Percentiles rank a stretch among this genome's conserved stretches.
phyloP scores from a whole-genome alignment of 2,113 vertebrate genomes.

The Pantherophis guttatus region DNA sequence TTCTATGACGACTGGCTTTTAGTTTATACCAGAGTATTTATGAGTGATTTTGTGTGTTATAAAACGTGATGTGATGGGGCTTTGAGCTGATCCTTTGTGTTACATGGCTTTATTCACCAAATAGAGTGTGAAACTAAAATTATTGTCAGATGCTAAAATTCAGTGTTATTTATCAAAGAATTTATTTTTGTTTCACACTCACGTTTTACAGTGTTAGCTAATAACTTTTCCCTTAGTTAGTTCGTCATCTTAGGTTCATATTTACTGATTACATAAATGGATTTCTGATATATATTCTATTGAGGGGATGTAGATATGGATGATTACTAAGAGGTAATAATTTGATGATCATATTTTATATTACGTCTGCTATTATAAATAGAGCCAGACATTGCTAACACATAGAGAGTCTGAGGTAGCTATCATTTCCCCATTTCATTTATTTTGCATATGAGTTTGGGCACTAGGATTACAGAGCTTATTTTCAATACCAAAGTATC shows the following conservation, averaged over 20 bases:
- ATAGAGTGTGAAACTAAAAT: slow-evolving; percentile 55
- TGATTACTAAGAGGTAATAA: slow-evolving; percentile 28
- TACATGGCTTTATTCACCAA: slow-evolving; percentile 56
- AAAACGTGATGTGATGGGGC: slow-evolving; percentile 53
- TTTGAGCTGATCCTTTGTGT: slow-evolving; percentile 50
- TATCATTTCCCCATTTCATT: slow-evolving; percentile 25
- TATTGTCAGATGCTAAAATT: slow-evolving; percentile 48
- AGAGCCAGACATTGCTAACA: slow-evolving; percentile 17
- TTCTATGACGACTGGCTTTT: slow-evolving; percentile 56
- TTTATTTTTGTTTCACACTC: slow-evolving; percentile 40
- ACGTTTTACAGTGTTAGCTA: slow-evolving; percentile 11
- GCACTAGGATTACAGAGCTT: slow-evolving; percentile 40
- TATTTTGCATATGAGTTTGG: slow-evolving; percentile 37
- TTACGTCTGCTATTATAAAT: slow-evolving; percentile 49
- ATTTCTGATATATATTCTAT: slow-evolving; percentile 49
- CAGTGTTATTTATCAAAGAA: slow-evolving; percentile 43
- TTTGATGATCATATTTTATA: slow-evolving; percentile 33
- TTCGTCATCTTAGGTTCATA: slow-evolving; percentile 34
- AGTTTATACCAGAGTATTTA: slow-evolving; percentile 50
- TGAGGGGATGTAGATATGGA: slow-evolving; percentile 31
- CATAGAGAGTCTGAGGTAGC: slow-evolving; percentile 27
- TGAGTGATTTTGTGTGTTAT: slow-evolving; percentile 54
- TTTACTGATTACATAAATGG: slow-evolving; percentile 17
- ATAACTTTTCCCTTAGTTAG: neutral
- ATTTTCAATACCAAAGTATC: slow-evolving; percentile 35